Base-by-base conservation (phyloP, 2,113 vertebrate species). In the Xiphorhynchus elegans region DNA sequence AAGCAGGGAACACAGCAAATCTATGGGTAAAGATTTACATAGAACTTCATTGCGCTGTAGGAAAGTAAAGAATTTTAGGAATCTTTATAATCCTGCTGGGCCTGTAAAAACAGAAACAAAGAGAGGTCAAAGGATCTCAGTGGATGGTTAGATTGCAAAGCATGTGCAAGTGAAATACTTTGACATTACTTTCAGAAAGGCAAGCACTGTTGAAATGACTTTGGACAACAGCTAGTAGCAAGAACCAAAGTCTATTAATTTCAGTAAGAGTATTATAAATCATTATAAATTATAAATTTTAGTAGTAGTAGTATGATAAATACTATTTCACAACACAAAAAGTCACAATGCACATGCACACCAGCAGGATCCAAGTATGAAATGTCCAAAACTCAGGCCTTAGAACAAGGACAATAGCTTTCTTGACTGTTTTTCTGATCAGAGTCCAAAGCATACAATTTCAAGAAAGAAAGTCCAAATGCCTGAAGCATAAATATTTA, bases 41-140 rank as follows among this genome's bases (percentile, higher is more conserved):
- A 77, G 77, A 87, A 60, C 47, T 90, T 95, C 69, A 95, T 73
- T 84, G 13, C 52, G 53, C 66, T 69, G 66, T 64, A 94, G 73
- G 40, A 96, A 93, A 91, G 79, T 81, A 91, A 95, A 94, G 78
- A 91, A 97, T 96, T 95, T 95, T 81, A 94, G 76, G 96, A 96
- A 97, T 96, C 92, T 94, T 96, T 95, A 93, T 93, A 94, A 96
- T 95, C 91, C 87, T 87, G 80, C 75, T 88, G 75, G 87, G 93
- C 81, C 81, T 96, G 89, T 96, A 95, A 94, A 96, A 97, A 95
- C 86, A 94, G 84, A 90, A 91, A 84, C 90, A 90, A 78, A 91
- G 78, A 92, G 73, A 92, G 78, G 84, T 96, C 85, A 96, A 94
- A 90, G 62, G 85, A 96, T 74, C 35, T 90, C 63, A 92, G 5